Evolutionary conservation across 2,888 invertebrate species (phyloP).

Genomic region (Slavum lentiscoides): DNA sequence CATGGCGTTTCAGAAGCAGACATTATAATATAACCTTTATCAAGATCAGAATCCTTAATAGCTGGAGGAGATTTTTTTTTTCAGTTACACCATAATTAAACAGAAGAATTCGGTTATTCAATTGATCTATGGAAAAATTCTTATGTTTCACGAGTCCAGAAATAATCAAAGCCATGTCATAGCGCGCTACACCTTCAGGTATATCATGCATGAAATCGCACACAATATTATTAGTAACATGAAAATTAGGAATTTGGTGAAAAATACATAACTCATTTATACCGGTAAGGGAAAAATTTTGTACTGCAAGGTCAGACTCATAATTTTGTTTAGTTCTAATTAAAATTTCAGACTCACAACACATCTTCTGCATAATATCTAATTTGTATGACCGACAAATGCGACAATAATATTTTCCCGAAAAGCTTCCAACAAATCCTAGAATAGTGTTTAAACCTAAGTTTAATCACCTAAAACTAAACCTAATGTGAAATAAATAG

Average conservation of each 20-base stretch:
- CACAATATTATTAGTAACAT: conserved; percentile 7
- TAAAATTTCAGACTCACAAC: not conserved
- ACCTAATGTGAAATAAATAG: conserved; percentile 25
- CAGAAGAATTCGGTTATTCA: conserved; percentile 12
- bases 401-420: conserved; percentile 19
- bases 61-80: conserved; percentile 10
- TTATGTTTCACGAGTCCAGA: not conserved
- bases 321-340: conserved; percentile 31
- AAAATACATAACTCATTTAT: conserved; percentile 35
- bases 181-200: conserved; percentile 20
- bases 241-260: conserved; percentile 17
- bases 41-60: not conserved
- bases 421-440: conserved; percentile 40
- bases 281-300: conserved; percentile 23
- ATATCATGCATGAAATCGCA: conserved; percentile 30
- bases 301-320: not conserved
- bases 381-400: conserved; percentile 29
- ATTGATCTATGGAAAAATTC: conserved; percentile 10
- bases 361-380: conserved; percentile 3
- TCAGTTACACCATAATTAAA: conserved; percentile 20
- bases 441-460: conserved; percentile 36
- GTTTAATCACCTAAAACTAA: conserved; percentile 35
- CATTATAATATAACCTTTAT: conserved; percentile 7
- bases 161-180: conserved; percentile 23
- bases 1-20: conserved; percentile 16